A percentile compares a stretch with the other conserved stretches of the same genome.
Conservation (phyloP, 2,888 invertebrate genomes). For the Drosophila antonietae region DNA sequence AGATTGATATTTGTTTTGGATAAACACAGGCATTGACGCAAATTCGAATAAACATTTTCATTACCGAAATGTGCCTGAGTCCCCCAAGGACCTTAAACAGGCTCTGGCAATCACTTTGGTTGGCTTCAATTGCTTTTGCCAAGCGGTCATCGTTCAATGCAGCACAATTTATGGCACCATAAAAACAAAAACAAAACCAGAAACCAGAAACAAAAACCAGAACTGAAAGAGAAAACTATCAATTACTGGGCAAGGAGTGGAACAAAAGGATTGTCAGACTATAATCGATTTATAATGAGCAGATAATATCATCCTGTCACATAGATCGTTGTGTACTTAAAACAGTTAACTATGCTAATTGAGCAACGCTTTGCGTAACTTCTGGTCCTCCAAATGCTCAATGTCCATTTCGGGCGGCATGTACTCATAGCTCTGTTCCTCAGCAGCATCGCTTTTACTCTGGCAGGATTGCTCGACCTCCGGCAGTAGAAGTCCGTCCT, state of each 20-base stretch:
- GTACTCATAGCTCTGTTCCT: slow-evolving; percentile 19
- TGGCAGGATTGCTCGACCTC: neutral
- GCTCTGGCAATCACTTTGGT: slow-evolving; percentile 61
- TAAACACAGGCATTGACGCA: slow-evolving; percentile 78
- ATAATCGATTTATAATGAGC: slow-evolving; percentile 23
- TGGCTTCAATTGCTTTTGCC: slow-evolving; percentile 67
- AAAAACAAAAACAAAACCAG: slow-evolving; percentile 5
- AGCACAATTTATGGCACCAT: slow-evolving; percentile 46
- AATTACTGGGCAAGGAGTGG: slow-evolving; percentile 23
- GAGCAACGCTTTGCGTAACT: neutral
- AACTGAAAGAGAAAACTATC: slow-evolving; percentile 13
- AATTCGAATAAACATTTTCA: slow-evolving; percentile 80
- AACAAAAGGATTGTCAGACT: slow-evolving; percentile 6
- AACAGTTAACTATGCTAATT: neutral
- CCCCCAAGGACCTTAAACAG: slow-evolving; percentile 51
- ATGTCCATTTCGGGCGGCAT: neutral
- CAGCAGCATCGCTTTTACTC: neutral
- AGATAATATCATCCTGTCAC: neutral
- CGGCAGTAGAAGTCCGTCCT: slow-evolving; percentile 17
- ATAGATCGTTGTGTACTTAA: neutral
- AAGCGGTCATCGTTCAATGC: slow-evolving; percentile 26
- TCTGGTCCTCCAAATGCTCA: slow-evolving; percentile 1
- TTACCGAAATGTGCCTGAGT: slow-evolving; percentile 65
- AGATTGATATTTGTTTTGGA: slow-evolving; percentile 73
- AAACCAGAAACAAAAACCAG: neutral